phyloP scores from a whole-genome alignment of 2,888 invertebrate genomes.

The Drosophila cognata region DNA sequence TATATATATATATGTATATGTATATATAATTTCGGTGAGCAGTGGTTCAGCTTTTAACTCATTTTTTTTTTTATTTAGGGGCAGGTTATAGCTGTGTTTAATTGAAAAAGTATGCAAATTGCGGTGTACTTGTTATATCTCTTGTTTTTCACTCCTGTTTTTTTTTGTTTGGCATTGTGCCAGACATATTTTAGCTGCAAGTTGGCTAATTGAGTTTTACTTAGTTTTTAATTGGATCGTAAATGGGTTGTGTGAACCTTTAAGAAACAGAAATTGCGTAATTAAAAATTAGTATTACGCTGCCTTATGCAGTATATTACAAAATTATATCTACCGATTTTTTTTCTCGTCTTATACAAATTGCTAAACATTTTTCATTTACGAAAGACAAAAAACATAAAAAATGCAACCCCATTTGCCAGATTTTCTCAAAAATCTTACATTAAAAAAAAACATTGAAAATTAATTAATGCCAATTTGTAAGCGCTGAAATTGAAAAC shows the following conservation, averaged over 20 bases:
- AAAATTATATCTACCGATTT: constrained; percentile 7
- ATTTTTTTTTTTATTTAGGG: constrained; percentile 8
- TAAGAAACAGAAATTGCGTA: constrained; percentile 4
- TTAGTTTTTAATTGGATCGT: constrained; percentile 46
- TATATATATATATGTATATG: constrained; percentile 6
- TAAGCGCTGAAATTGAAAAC: constrained; percentile 75
- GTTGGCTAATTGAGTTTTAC: constrained; percentile 50
- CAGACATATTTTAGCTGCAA: constrained; percentile 25
- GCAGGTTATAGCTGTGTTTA: constrained; percentile 26
- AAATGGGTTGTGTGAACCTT: constrained; percentile 25
- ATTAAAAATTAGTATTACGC: constrained; percentile 22
- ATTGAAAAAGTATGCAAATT: constrained; percentile 58
- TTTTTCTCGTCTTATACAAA: constrained; percentile 21
- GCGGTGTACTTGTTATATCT: constrained; percentile 11
- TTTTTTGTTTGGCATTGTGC: constrained; percentile 4
- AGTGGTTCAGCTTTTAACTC: constrained; percentile 27
- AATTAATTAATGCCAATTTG: constrained; percentile 78
- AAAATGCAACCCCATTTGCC: constrained; percentile 27
- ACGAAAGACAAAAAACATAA: constrained; percentile 17
- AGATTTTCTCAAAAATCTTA: constrained; percentile 20
- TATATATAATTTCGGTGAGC: constrained; percentile 29
- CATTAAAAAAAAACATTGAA: constrained; percentile 62
- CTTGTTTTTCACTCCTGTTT: constrained; percentile 10
- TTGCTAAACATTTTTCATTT: constrained; percentile 53
- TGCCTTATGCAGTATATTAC: neutral